Evolutionary conservation across 2,888 invertebrate species (phyloP), one percentile per base, ranked within the genome.

Genomic region (Microctonus hyperodae): DNA sequence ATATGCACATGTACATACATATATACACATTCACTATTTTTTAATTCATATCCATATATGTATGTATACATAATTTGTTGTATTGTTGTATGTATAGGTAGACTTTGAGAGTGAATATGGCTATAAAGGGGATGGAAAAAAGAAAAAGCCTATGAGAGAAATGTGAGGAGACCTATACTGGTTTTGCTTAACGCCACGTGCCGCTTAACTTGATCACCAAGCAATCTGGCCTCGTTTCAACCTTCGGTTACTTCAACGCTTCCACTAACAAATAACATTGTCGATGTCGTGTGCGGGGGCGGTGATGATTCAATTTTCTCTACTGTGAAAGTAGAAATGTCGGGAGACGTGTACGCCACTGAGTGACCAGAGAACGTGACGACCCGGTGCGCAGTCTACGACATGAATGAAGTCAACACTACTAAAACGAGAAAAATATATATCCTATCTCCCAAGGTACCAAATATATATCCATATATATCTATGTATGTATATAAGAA

Each of bases 221-320:
- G 76, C 83, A 83, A 83, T 83, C 82, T 83, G 83, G 82, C 81
- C 83, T 83, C 83, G 81, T 83, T 83, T 83, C 83, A 83, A 80
- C 78, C 81, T 81, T 77, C 77, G 79, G 79, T 81, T 81, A 79
- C 80, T 81, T 77, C 79, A 79, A 79, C 80, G 81, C 81, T 80
- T 79, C 80, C 77, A 76, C 83, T 82, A 81, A 83, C 82, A 82
- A 83, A 83, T 82, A 83, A 83, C 77, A 83, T 83, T 81, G 82
- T 81, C 79, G 76, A 74, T 73, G 78, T 78, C 76, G 75, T 77
- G 78, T 76, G 77, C 80, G 79, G 77, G 76, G 73, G 61, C 2
- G 55, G 28, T 75, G 72, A 75, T 81, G 81, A 82, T 82, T 82
- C 77, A 74, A 82, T 82, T 82, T 82, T 28, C 75, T 76, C 76